Percentiles rank a stretch among this genome's conserved stretches.
Conservation (phyloP, 2,113 vertebrate species). For the Phasianus colchicus region DNA sequence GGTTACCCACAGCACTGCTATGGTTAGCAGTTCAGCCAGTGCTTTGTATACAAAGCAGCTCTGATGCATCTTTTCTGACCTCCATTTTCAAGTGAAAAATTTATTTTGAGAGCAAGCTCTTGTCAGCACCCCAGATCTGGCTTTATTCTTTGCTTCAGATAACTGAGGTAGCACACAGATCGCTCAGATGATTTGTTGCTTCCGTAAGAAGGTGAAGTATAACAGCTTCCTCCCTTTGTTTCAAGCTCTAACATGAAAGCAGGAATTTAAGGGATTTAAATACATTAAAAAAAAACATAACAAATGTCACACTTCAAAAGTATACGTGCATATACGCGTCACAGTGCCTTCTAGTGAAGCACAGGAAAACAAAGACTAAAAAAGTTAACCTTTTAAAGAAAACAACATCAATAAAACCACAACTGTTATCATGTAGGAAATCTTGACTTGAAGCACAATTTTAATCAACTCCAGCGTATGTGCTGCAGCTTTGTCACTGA, state of each 20-base stretch:
- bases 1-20: neutral
- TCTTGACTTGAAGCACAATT: neutral
- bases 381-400: neutral
- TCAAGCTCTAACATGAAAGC: neutral
- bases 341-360: neutral
- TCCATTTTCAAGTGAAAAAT: neutral
- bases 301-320: neutral
- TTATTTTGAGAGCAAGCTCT: neutral
- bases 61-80: neutral
- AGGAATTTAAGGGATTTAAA: neutral
- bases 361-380: neutral
- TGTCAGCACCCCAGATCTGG: neutral
- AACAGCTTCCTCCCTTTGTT: neutral
- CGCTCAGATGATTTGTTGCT: neutral
- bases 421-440: neutral
- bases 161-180: neutral
- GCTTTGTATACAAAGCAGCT: neutral
- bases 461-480: neutral
- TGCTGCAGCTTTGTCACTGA: neutral
- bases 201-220: neutral
- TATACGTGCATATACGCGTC: rapidly evolving
- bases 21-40: rapidly evolving
- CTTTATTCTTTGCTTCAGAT: neutral
- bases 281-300: neutral
- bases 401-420: neutral